Percentiles rank a stretch among this genome's conserved stretches.
Conservation (phyloP, 2,888 invertebrate genomes). For the Euzophera pinguis region DNA sequence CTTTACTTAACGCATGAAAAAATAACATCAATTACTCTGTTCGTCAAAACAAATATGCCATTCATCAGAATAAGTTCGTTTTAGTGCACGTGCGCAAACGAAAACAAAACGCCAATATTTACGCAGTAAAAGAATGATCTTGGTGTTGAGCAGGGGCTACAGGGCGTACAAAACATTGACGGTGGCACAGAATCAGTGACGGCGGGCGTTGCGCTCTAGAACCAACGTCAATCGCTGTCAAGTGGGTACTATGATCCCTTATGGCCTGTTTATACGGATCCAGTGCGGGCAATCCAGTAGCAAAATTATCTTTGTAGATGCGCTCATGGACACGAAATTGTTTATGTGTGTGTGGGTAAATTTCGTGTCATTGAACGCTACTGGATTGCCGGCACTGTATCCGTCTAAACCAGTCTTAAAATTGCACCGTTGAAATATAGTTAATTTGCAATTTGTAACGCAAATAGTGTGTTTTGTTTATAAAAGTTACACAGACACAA, state of each 20-base stretch:
- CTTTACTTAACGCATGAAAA: no score
- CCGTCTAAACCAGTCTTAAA: no score
- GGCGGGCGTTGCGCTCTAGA: constrained; percentile 55
- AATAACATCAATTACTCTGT: neutral
- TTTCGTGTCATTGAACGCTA: no score
- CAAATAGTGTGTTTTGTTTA: neutral
- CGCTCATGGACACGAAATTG: no score
- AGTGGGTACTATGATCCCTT: no score
- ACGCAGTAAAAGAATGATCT: constrained; percentile 74
- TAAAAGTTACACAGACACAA: neutral
- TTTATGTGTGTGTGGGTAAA: no score
- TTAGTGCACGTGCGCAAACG: constrained; percentile 19
- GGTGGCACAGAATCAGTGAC: constrained; percentile 60
- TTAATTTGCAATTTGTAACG: neutral
- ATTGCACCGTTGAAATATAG: no score
- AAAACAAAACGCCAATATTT: constrained; percentile 60
- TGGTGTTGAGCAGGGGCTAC: constrained; percentile 59
- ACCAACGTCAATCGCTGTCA: constrained; percentile 48
- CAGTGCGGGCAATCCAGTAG: no score
- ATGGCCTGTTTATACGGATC: no score
- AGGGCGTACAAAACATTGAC: constrained; percentile 72
- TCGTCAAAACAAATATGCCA: neutral
- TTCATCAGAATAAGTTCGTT: neutral
- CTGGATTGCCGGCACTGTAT: no score
- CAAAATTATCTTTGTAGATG: no score